Percentiles rank a stretch among this genome's conserved stretches.
phyloP scores from a whole-genome alignment of 2,888 invertebrate species.

The Crematogaster levior region DNA sequence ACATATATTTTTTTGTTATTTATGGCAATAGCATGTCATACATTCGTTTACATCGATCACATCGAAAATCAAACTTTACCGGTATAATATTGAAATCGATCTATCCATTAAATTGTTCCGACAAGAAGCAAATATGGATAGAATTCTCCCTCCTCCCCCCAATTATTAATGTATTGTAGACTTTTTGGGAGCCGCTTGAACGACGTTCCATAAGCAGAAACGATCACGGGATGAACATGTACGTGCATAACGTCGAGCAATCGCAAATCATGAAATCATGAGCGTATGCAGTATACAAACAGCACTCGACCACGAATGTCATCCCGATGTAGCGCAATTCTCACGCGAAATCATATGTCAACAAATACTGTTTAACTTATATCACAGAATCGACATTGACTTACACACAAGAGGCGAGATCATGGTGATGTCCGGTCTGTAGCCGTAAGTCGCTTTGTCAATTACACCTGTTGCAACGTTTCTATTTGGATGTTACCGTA shows the following conservation, averaged over 20 bases:
- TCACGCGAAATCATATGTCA: neutral
- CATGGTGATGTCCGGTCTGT: neutral
- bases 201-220: neutral
- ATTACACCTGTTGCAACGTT: conserved; percentile 49
- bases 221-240: neutral
- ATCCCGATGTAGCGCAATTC: neutral
- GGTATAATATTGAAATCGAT: neutral
- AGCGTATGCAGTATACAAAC: neutral
- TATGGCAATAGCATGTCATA: neutral
- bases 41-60: neutral
- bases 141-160: too few species aligned
- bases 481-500: conserved; percentile 30
- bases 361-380: conserved; percentile 33
- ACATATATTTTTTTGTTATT: neutral
- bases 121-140: neutral
- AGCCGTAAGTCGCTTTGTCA: conserved; percentile 44
- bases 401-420: neutral
- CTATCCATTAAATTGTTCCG: neutral
- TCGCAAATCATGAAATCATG: conserved; percentile 2
- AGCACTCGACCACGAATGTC: neutral
- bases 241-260: neutral
- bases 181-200: neutral
- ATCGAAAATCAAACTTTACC: neutral
- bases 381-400: conserved; percentile 16
- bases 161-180: neutral